Percentiles rank a stretch among this genome's conserved stretches.
These are phyloP conservation scores for Cottus gobio DNA, from an alignment of 2,113 vertebrate species.

Conservation along the genomic window DNA sequence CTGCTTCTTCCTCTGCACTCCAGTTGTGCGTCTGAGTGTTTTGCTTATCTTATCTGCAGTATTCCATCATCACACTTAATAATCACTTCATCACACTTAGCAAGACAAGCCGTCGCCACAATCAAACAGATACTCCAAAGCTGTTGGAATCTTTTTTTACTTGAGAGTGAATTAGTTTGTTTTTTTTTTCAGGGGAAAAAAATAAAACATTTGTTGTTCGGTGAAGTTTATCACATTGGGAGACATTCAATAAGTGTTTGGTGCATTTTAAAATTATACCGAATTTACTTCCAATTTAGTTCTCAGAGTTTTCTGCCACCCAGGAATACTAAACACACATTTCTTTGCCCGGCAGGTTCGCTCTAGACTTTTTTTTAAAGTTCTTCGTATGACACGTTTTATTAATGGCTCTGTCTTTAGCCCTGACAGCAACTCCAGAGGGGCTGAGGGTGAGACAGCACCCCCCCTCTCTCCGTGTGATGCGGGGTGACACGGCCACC, in stretches of 20 bases:
- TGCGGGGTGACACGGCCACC: conserved; percentile 50
- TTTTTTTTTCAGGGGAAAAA: background rate
- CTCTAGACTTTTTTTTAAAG: conserved; percentile 48
- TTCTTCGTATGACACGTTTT: conserved; percentile 55
- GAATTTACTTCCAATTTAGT: conserved; percentile 16
- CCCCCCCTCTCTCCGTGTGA: conserved; percentile 55
- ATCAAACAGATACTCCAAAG: conserved; percentile 34
- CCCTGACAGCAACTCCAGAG: conserved; percentile 48
- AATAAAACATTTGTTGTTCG: background rate
- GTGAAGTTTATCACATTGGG: conserved; percentile 1
- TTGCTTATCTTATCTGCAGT: conserved; percentile 55
- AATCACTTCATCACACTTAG: conserved; percentile 53
- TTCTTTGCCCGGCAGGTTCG: conserved; percentile 35
- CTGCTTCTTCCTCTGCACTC: conserved; percentile 5
- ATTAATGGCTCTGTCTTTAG: conserved; percentile 63
- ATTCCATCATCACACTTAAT: conserved; percentile 56
- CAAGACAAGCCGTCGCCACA: conserved; percentile 39
- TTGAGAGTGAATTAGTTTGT: background rate
- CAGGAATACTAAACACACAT: conserved; percentile 36
- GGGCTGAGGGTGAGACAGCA: conserved; percentile 52
- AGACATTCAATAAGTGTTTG: conserved; percentile 1
- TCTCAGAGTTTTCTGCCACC: conserved; percentile 8
- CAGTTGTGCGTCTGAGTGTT: conserved; percentile 23
- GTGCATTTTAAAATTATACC: conserved; percentile 17
- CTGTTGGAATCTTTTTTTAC: conserved; percentile 15